phyloP scores from a whole-genome alignment of 2,113 vertebrate species.

The Syngnathus floridae region DNA sequence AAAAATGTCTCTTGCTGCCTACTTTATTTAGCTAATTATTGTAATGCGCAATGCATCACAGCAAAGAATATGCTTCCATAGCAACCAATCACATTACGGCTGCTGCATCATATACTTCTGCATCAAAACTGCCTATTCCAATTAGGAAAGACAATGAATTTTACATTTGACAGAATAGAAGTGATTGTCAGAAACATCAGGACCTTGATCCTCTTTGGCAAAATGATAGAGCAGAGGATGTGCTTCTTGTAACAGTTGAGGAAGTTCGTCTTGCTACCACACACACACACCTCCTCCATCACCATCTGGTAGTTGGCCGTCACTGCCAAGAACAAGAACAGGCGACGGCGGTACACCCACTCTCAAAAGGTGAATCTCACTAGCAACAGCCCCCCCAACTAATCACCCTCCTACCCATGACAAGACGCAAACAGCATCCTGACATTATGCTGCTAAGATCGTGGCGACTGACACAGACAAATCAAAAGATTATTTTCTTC shows the following conservation, averaged over 20 bases:
- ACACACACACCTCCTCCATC: slow-evolving; percentile 1
- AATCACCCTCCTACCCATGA: no score
- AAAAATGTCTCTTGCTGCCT: slow-evolving; percentile 36
- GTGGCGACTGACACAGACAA: background rate
- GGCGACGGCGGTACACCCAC: slow-evolving; percentile 2
- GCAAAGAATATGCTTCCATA: slow-evolving; percentile 57
- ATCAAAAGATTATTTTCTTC: no score
- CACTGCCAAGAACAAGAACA: slow-evolving; percentile 1
- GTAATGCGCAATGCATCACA: slow-evolving; percentile 35
- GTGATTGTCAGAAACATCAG: background rate
- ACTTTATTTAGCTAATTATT: slow-evolving; percentile 52
- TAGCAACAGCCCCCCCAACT: background rate
- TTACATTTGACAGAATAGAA: no score
- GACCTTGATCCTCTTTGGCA: background rate
- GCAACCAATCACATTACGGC: slow-evolving; percentile 55
- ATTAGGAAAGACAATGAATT: slow-evolving; percentile 23
- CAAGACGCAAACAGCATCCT: background rate
- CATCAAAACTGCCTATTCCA: slow-evolving; percentile 49
- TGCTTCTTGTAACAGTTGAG: background rate
- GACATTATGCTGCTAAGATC: background rate
- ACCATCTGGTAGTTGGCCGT: slow-evolving; percentile 3
- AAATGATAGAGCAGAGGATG: background rate
- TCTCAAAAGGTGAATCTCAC: background rate
- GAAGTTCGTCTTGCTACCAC: background rate
- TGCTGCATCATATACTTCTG: slow-evolving; percentile 56